Evolutionary conservation across 2,888 invertebrate species (phyloP), one percentile per base, ranked within the genome.

Genomic region (Leistus spinibarbis): DNA sequence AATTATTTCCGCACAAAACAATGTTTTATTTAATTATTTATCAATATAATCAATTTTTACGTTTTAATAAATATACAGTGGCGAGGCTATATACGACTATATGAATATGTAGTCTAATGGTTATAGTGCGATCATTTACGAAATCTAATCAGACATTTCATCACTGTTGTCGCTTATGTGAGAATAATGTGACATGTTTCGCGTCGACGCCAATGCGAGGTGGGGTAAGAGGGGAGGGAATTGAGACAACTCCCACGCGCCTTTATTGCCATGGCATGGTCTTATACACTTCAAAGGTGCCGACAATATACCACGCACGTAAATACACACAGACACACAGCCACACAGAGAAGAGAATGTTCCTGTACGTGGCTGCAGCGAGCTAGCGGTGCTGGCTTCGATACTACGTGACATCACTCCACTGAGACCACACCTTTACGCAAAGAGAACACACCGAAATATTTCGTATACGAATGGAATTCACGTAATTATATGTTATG

Each of bases 171-270:
- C 2, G 16, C 54, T 19, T 13, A 20, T 60, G 60, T 60, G 60
- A 60, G 60, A 60, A 20, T 22, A 20, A 22, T 20, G 22, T 20
- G 60, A 60, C 19, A 60, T 60, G 60, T 60, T 22, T 60, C 60
- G 20, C 22, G 40, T 40, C 7, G 40, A 40, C 40, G 40, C 40
- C 13, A 10, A 13, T 40, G 10, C 10, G 40, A 7, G 3, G 40
- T 40, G 40, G 40, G 19, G 17, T 4, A 60, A 20, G 22, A 57
- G 16, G 17, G 16, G 17, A 17, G 7, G 57, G 57, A 16, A 60
- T 60, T 60, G 60, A 60, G 69, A 56, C 69, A 57, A 69, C 71
- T 71, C 71, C 71, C 71, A 71, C 71, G 64, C 70, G 70, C 40
- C 63, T 40, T 27, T 57, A 53, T 70, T 54, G 60, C 24, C 71